Evolutionary conservation across 2,888 invertebrate genomes (phyloP), one percentile per base, ranked within the genome.

Genomic region (Sabellastarte sp.): DNA sequence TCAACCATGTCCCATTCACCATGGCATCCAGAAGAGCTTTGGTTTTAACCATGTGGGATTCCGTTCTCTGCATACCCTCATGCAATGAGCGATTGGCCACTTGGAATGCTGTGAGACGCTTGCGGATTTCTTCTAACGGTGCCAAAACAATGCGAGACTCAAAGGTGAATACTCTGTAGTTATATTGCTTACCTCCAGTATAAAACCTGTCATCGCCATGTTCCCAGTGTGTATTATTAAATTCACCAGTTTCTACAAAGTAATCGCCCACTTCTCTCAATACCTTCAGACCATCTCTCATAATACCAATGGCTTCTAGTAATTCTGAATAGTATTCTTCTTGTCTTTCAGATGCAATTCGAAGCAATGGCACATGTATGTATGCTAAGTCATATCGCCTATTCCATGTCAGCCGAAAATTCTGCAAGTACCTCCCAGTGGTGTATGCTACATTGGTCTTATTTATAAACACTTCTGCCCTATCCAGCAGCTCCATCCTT

Each of bases 301-400:
- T 30, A 26, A 32, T 32, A 29, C 28, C 26, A 5, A 56, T 20
- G 3, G 31, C n/a, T 2, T n/a, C 33, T 20, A 32, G 24, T 4
- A 32, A 10, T n/a, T 24, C 20, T 15, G 24, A 30, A 5, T 31
- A 32, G 24, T 59, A n/a, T 3, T 32, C 2, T 15, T 29, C 15
- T 15, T 60, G 28, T 2, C n/a, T 26, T 24, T 63, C 33, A 3
- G 29, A 26, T 10, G 3, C 33, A 20, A 24, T 15, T 3, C 29
- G 33, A 50, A 64, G 57, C 1, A 66, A 51, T 3, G 55, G 31
- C 1, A 57, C 2, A 4, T 59, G 10, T 1, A 63, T 60, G 26
- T 56, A 65, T 2, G 57, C 15, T 33, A 57, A 3, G 32, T 65
- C 65, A 52, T 65, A 65, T 50, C 63, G 52, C 24, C 63, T 32